Conservation (phyloP, 2,888 invertebrate genomes). For the Piscicola geometra region DNA sequence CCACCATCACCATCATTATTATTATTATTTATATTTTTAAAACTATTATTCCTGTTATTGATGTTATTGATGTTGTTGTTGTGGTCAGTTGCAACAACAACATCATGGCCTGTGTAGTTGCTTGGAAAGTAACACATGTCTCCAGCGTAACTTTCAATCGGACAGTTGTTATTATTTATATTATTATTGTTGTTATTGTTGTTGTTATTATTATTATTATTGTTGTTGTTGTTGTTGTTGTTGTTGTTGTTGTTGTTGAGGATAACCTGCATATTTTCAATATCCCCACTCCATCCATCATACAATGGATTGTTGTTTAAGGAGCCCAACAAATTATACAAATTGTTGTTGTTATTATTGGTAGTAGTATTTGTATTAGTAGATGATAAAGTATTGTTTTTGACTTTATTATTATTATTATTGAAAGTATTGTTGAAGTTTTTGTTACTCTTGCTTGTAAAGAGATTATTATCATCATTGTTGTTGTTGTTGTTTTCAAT, state of each 20-base stretch:
- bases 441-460: not conserved
- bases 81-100: no score
- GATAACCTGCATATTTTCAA: not conserved
- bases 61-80: not conserved
- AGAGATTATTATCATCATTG: not conserved
- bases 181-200: not conserved
- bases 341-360: not conserved
- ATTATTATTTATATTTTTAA: no score
- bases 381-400: no score
- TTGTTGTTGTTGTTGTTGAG: conserved; percentile 7
- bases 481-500: conserved; percentile 1
- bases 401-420: conserved; percentile 13
- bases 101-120: no score
- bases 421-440: not conserved
- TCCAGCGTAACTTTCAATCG: no score
- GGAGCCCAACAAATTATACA: not conserved
- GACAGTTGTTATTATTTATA: conserved; percentile 16
- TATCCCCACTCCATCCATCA: not conserved
- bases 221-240: conserved; percentile 12
- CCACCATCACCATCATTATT: no score
- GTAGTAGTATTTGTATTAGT: not conserved
- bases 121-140: no score
- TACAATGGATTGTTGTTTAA: not conserved
- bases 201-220: conserved; percentile 22
- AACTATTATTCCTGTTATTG: no score